A percentile compares a stretch with the other conserved stretches of the same genome.
phyloP scores from a whole-genome alignment of 2,797 vertebrate genomes.

The Hybognathus amarus region DNA sequence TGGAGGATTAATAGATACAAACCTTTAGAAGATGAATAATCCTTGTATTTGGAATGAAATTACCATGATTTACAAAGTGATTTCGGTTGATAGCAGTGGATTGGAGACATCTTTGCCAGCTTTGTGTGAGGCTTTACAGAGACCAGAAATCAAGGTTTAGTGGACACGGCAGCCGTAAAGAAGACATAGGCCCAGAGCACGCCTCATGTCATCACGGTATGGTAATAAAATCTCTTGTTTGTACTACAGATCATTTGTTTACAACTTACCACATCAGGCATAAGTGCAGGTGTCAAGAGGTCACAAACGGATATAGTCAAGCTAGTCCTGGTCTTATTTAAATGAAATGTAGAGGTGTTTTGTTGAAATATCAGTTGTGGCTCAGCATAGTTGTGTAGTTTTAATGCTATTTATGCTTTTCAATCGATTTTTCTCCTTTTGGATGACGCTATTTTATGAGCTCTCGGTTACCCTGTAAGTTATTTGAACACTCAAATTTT shows the following conservation, averaged over 20 bases:
- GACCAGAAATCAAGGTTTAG: constrained; percentile 68
- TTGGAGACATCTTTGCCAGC: neutral
- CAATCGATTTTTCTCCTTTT: neutral
- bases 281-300: constrained; percentile 17
- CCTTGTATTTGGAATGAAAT: neutral
- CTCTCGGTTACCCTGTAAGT: neutral
- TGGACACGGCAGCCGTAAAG: constrained; percentile 63
- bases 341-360: neutral
- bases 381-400: neutral
- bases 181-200: constrained; percentile 61
- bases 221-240: constrained; percentile 70
- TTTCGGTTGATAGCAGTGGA: neutral
- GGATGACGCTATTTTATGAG: neutral
- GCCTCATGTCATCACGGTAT: constrained; percentile 66
- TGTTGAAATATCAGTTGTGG: neutral
- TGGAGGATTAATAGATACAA: too few relatives aligned
- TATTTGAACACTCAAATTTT: neutral
- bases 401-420: neutral
- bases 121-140: constrained; percentile 57
- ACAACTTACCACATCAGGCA: constrained; percentile 64
- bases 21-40: neutral
- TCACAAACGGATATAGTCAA: constrained; percentile 5
- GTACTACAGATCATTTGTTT: constrained; percentile 65
- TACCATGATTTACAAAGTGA: neutral
- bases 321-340: neutral